Evolutionary conservation across 2,113 vertebrate genomes (phyloP).

Genomic region (Ciconia stormi): DNA sequence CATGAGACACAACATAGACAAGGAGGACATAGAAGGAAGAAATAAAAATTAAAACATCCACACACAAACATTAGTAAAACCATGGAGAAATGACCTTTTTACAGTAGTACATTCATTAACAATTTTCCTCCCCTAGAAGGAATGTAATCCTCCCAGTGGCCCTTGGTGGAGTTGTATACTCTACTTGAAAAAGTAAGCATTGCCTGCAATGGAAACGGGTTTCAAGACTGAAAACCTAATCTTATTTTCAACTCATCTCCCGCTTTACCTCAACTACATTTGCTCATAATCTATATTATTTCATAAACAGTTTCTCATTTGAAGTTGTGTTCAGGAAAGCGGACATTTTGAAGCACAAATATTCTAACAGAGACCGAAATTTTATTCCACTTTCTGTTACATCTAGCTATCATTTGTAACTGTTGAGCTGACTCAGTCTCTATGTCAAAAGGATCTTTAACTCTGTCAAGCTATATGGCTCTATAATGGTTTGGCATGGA

Average conservation of each 20-base stretch:
- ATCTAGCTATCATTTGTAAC: not conserved
- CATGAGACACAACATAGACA: slow-evolving; percentile 99
- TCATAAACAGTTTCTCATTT: not conserved
- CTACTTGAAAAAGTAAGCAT: not conserved
- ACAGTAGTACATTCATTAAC: not conserved
- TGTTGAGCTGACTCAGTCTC: not conserved
- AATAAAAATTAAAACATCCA: slow-evolving; percentile 99
- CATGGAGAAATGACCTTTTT: slow-evolving; percentile 88
- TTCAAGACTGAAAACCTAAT: not conserved
- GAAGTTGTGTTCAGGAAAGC: not conserved
- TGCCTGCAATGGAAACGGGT: not conserved
- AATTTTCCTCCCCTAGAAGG: not conserved
- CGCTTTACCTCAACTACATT: not conserved
- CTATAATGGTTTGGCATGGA: not conserved
- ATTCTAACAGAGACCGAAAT: not conserved
- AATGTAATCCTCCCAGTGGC: not conserved
- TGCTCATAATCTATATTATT: not conserved
- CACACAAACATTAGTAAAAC: slow-evolving; percentile 83
- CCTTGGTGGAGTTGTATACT: not conserved
- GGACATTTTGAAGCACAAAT: not conserved
- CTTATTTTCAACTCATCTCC: not conserved
- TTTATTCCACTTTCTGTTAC: not conserved
- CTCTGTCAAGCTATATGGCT: not conserved
- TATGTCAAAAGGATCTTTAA: not conserved
- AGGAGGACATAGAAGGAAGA: slow-evolving; percentile 99